Evolutionary conservation across 2,113 vertebrate species (phyloP).

Genomic region (Malurus alboscapulatus): DNA sequence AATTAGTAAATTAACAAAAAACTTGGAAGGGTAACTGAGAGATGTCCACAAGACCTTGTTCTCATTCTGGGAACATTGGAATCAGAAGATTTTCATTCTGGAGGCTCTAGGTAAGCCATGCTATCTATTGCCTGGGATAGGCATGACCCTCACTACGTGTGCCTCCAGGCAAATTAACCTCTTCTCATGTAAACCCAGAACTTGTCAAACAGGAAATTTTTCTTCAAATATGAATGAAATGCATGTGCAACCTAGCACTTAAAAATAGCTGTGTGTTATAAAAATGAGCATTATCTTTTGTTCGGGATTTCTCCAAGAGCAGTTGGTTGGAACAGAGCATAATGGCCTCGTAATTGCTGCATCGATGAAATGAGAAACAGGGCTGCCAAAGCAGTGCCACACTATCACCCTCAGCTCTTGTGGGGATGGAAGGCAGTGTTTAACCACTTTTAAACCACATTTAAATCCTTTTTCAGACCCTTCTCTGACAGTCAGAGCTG

Average conservation of each 20-base stretch:
- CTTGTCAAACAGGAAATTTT: background rate
- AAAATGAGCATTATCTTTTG: background rate
- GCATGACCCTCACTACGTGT: no score
- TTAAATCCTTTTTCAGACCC: constrained; percentile 78
- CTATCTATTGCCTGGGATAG: background rate
- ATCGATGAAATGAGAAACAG: background rate
- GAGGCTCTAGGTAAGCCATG: background rate
- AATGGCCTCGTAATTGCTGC: accelerated
- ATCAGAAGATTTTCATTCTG: background rate
- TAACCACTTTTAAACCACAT: background rate
- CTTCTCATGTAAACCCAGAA: background rate
- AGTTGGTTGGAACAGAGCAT: background rate
- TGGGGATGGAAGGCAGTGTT: background rate
- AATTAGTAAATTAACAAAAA: background rate
- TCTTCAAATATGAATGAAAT: background rate
- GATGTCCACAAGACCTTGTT: background rate
- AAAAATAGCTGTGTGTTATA: background rate
- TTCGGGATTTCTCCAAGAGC: background rate
- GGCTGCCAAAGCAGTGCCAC: background rate
- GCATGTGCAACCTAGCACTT: background rate
- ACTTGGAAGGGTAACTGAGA: background rate
- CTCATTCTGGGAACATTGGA: background rate
- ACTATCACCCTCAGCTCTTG: accelerated
- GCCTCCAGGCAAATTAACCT: background rate
- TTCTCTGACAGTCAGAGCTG: constrained; percentile 90